Percentiles rank a stretch among this genome's conserved stretches.
phyloP scores from a whole-genome alignment of 2,888 invertebrate species.

The Hyposoter didymator region DNA sequence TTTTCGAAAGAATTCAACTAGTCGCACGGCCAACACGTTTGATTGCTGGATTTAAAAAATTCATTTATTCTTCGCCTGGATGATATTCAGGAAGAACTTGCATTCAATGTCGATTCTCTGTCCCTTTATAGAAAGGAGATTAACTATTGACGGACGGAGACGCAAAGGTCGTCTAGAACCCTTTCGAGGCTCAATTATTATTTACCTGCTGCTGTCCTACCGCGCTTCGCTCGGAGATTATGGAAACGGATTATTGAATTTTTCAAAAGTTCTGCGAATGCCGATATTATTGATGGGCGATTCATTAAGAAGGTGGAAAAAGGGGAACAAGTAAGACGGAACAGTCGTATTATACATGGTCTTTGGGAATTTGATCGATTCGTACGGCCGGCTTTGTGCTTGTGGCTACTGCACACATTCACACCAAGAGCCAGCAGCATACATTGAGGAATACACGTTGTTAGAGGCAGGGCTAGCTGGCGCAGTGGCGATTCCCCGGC shows the following conservation, averaged over 20 bases:
- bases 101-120: slow-evolving; percentile 34
- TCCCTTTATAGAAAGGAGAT: slow-evolving; percentile 48
- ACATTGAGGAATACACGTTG: slow-evolving; percentile 29
- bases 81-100: neutral
- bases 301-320: neutral
- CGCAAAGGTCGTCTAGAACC: slow-evolving; percentile 38
- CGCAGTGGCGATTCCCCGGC: slow-evolving; percentile 67
- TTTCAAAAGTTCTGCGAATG: neutral
- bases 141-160: slow-evolving; percentile 39
- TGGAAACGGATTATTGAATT: neutral
- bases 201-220: neutral
- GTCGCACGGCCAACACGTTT: neutral
- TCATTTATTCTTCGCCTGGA: neutral
- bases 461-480: slow-evolving; percentile 66
- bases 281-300: slow-evolving; percentile 17
- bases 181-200: slow-evolving; percentile 17
- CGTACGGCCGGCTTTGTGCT: slow-evolving; percentile 63
- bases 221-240: neutral
- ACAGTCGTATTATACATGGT: slow-evolving; percentile 45
- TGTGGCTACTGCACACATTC: slow-evolving; percentile 53
- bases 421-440: neutral
- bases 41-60: neutral
- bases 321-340: slow-evolving; percentile 1
- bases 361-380: slow-evolving; percentile 68
- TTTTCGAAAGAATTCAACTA: neutral